Evolutionary conservation across 2,888 invertebrate genomes (phyloP).

Genomic region (Apamea epomidion): DNA sequence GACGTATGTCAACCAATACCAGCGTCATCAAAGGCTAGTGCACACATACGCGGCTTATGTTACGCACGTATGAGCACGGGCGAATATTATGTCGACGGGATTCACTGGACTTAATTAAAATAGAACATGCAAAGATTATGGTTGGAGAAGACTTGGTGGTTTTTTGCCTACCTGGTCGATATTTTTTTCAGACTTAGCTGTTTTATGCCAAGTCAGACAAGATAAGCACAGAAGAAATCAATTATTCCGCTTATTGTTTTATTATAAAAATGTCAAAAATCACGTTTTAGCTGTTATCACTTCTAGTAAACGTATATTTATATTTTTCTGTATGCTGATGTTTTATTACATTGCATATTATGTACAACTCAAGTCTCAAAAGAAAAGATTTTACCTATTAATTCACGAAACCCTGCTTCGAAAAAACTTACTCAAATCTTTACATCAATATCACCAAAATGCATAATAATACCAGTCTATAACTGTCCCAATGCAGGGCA

Average conservation of each 20-base stretch:
- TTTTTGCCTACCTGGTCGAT: slow-evolving; percentile 38
- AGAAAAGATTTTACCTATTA: too few species aligned
- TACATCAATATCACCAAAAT: too few species aligned
- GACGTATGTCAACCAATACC: slow-evolving; percentile 48
- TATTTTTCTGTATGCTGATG: too few species aligned
- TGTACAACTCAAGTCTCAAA: too few species aligned
- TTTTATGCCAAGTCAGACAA: too few species aligned
- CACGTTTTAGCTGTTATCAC: not conserved
- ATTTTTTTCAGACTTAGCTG: not conserved
- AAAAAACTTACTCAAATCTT: too few species aligned
- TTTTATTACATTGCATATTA: too few species aligned
- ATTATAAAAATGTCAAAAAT: not conserved
- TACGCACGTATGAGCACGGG: slow-evolving; percentile 71
- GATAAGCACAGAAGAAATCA: not conserved
- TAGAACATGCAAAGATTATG: slow-evolving; percentile 73
- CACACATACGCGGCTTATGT: slow-evolving; percentile 64
- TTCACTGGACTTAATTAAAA: slow-evolving; percentile 83
- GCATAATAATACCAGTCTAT: too few species aligned
- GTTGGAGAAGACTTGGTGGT: not conserved
- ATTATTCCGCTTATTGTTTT: not conserved
- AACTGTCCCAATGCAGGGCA: too few species aligned
- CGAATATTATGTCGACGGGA: slow-evolving; percentile 69
- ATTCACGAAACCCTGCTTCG: too few species aligned
- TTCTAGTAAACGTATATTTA: not conserved
- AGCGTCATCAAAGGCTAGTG: slow-evolving; percentile 59